Evolutionary conservation across 2,888 invertebrate genomes (phyloP).

Genomic region (Lasioglossum vierecki): DNA sequence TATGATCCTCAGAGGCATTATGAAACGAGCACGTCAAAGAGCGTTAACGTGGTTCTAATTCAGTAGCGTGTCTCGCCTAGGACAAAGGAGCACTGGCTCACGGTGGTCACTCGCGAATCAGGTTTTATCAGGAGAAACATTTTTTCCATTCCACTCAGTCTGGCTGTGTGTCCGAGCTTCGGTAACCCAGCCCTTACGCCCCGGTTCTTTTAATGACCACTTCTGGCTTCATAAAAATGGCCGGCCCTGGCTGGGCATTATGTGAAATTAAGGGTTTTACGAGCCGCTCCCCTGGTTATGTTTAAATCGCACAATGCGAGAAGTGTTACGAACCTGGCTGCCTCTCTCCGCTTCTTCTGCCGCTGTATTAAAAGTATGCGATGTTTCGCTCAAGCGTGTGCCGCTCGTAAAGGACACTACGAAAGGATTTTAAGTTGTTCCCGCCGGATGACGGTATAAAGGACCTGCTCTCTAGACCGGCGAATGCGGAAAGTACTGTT

Average conservation of each 20-base stretch:
- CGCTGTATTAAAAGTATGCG: slow-evolving; percentile 39
- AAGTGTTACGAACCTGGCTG: slow-evolving; percentile 13
- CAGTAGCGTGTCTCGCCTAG: neutral
- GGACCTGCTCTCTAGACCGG: slow-evolving; percentile 1
- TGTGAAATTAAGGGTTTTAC: slow-evolving; percentile 37
- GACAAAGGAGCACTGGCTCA: slow-evolving; percentile 18
- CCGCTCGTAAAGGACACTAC: slow-evolving; percentile 5
- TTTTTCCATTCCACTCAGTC: neutral
- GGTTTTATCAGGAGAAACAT: slow-evolving; percentile 35
- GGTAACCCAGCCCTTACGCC: neutral
- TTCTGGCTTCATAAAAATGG: slow-evolving; percentile 35
- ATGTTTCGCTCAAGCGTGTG: slow-evolving; percentile 29
- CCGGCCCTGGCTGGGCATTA: slow-evolving; percentile 15
- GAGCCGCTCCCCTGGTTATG: slow-evolving; percentile 18
- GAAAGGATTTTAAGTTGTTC: slow-evolving; percentile 28
- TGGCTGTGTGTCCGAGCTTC: neutral
- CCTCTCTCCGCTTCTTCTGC: neutral
- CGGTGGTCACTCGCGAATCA: slow-evolving; percentile 39
- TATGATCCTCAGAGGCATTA: neutral
- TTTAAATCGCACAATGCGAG: slow-evolving; percentile 20
- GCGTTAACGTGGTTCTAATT: slow-evolving; percentile 34
- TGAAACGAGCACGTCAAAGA: slow-evolving; percentile 19
- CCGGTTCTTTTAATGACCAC: slow-evolving; percentile 25
- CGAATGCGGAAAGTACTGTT: slow-evolving; percentile 3
- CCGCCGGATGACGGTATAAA: neutral